Conservation (phyloP, 37 sponge, comb jelly and placozoan species). For the Theonella swinhoei region DNA sequence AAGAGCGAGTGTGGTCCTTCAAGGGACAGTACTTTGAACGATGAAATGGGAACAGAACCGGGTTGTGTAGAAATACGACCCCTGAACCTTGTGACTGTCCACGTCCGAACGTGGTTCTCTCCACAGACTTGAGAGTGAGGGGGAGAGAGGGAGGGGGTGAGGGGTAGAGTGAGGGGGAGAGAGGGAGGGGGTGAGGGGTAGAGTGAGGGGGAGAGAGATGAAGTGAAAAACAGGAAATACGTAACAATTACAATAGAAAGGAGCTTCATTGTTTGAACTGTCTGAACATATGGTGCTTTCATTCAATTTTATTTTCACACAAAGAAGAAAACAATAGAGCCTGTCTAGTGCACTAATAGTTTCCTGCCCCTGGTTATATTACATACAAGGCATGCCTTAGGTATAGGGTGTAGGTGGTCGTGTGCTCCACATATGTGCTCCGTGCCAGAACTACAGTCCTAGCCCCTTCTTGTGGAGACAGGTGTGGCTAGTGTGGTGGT, state of each 20-base stretch:
- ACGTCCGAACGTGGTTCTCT: conserved; percentile 93
- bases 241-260: no score
- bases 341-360: no score
- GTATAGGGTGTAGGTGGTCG: no score
- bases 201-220: conserved; percentile 8
- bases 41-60: conserved; percentile 92
- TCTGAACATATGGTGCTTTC: no score
- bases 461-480: no score
- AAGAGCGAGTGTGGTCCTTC: conserved; percentile 83
- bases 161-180: neutral
- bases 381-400: no score
- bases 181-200: neutral
- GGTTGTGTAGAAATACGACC: conserved; percentile 97
- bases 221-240: no score
- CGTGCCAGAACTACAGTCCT: no score
- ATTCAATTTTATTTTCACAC: neutral
- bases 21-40: conserved; percentile 93
- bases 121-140: conserved; percentile 57
- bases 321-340: neutral
- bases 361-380: no score
- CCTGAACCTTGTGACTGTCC: conserved; percentile 96
- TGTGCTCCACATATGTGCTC: no score
- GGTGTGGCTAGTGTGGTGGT: no score
- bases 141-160: neutral
- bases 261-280: no score